Evolutionary conservation across 2,113 vertebrate species (phyloP).

Genomic region (Anhinga anhinga): DNA sequence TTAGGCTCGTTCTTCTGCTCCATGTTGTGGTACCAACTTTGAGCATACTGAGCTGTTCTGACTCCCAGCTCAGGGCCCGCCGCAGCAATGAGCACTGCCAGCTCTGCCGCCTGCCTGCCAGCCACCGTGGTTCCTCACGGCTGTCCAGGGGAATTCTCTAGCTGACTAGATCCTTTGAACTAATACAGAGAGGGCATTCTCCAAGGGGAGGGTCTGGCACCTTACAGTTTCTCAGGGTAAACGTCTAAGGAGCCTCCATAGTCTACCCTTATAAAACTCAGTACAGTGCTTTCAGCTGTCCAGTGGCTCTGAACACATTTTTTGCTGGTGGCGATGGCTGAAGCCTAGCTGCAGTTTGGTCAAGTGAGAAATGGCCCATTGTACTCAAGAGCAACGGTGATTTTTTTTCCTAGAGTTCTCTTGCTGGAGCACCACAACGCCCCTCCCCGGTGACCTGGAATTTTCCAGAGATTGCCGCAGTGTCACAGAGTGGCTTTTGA

Average conservation of each 20-base stretch:
- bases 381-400: not conserved
- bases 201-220: not conserved
- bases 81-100: not conserved
- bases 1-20: not conserved
- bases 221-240: not conserved
- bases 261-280: not conserved
- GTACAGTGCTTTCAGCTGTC: not conserved
- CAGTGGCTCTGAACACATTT: not conserved
- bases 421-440: not conserved
- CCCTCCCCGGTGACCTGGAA: not conserved
- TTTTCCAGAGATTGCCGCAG: constrained; percentile 1
- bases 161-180: not conserved
- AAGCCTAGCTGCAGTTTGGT: not conserved
- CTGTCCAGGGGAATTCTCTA: not conserved
- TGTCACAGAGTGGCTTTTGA: constrained; percentile 51
- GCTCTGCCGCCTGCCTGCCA: not conserved
- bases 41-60: not conserved
- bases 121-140: not conserved
- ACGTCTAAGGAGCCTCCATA: not conserved
- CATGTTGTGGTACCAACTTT: not conserved
- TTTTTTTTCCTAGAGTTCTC: not conserved
- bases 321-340: not conserved
- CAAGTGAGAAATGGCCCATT: not conserved
- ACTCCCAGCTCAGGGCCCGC: not conserved
- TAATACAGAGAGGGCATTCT: not conserved